These are phyloP conservation scores for Silurus aristotelis DNA, from an alignment of 2,797 vertebrate species.

Conservation along the genomic window DNA sequence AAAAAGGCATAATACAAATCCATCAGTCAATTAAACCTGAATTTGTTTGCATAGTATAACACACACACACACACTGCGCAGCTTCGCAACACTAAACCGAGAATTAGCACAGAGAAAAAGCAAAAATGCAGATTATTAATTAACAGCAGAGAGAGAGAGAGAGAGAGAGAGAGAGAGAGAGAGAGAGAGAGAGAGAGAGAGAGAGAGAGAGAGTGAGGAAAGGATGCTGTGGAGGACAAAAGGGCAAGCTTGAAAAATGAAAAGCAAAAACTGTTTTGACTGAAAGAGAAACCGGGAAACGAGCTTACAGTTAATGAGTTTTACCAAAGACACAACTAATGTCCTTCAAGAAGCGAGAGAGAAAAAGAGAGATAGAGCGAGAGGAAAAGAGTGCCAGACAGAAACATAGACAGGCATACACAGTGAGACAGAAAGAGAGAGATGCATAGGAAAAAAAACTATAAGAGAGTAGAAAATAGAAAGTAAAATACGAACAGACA, in stretches of 20 bases:
- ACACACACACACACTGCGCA: too few relatives aligned
- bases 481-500: neutral
- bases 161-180: neutral
- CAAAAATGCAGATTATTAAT: neutral
- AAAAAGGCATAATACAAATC: neutral
- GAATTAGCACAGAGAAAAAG: constrained; percentile 4
- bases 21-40: neutral
- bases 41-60: neutral
- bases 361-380: neutral
- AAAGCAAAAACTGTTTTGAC: constrained; percentile 34
- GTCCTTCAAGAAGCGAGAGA: neutral
- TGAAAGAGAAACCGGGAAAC: constrained; percentile 29
- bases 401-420: too few relatives aligned
- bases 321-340: constrained; percentile 21
- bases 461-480: neutral
- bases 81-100: neutral
- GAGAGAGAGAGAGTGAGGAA: neutral
- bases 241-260: constrained; percentile 34
- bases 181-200: neutral
- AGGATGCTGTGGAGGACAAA: constrained; percentile 15
- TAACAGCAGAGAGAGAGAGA: neutral
- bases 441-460: neutral
- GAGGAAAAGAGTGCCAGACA: neutral
- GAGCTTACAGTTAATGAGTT: constrained; percentile 24
- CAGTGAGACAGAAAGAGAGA: neutral